Conservation (phyloP, 2,888 invertebrate species). For the Protophormia terraenovae region DNA sequence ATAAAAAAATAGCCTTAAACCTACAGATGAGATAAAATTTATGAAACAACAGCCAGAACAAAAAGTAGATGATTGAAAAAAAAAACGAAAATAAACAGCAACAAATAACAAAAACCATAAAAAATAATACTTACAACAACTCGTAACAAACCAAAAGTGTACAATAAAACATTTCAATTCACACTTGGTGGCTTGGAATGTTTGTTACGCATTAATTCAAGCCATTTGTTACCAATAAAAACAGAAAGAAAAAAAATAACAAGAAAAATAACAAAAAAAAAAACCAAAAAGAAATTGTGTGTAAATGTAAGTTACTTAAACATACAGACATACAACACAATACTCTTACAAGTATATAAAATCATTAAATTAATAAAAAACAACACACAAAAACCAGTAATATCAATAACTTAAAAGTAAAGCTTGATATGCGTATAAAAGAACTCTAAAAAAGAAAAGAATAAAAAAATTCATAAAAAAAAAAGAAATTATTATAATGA, state of each 20-base stretch:
- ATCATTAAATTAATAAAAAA: conserved; percentile 13
- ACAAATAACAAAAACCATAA: not conserved
- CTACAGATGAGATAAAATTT: not conserved
- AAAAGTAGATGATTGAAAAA: too few relatives aligned
- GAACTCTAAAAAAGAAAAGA: not conserved
- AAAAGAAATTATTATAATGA: conserved; percentile 2
- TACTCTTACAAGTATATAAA: not conserved
- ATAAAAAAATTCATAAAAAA: not conserved
- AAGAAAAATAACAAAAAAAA: not conserved
- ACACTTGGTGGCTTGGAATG: conserved; percentile 65
- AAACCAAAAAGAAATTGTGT: conserved; percentile 15
- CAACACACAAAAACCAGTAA: conserved; percentile 27
- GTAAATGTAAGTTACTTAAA: not conserved
- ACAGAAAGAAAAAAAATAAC: not conserved
- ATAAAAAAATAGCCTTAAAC: not conserved
- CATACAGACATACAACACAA: not conserved
- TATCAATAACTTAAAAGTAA: conserved; percentile 22
- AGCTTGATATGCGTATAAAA: not conserved
- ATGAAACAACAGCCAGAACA: not conserved
- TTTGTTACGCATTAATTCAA: conserved; percentile 54
- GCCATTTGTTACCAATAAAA: conserved; percentile 33
- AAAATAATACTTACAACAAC: not conserved
- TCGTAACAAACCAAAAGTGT: conserved; percentile 29
- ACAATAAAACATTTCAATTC: conserved; percentile 63
- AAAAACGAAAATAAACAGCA: not conserved